A percentile compares a stretch with the other conserved stretches of the same genome.
Evolutionary conservation across 2,113 vertebrate genomes (phyloP).

Genomic region (Indri indri): DNA sequence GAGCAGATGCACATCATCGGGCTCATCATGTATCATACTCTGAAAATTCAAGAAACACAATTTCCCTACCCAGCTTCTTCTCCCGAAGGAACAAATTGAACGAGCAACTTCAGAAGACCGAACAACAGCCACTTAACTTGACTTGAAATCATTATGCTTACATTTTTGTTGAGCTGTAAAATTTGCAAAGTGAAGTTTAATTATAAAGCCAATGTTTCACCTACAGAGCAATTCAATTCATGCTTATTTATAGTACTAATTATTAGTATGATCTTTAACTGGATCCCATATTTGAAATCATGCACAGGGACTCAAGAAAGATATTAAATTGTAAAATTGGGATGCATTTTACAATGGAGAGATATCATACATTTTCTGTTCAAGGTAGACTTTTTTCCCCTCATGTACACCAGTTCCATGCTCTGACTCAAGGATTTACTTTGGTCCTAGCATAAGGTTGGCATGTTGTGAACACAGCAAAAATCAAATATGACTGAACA

Average conservation of each 20-base stretch:
- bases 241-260: background rate
- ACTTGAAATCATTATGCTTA: background rate
- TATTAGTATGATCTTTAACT: background rate
- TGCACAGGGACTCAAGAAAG: background rate
- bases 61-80: background rate
- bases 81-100: background rate
- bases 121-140: background rate
- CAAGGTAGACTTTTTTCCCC: background rate
- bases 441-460: background rate
- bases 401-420: background rate
- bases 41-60: background rate
- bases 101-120: background rate
- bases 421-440: background rate
- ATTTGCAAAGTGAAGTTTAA: background rate
- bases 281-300: background rate
- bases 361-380: background rate
- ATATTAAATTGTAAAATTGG: background rate
- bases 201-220: background rate
- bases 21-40: background rate
- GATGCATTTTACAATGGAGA: background rate
- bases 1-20: rapidly evolving
- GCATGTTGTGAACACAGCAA: background rate
- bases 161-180: background rate
- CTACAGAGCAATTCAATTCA: background rate
- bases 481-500: background rate